phyloP scores from a whole-genome alignment of 2,888 invertebrate species.

The Microdon myrmicae region DNA sequence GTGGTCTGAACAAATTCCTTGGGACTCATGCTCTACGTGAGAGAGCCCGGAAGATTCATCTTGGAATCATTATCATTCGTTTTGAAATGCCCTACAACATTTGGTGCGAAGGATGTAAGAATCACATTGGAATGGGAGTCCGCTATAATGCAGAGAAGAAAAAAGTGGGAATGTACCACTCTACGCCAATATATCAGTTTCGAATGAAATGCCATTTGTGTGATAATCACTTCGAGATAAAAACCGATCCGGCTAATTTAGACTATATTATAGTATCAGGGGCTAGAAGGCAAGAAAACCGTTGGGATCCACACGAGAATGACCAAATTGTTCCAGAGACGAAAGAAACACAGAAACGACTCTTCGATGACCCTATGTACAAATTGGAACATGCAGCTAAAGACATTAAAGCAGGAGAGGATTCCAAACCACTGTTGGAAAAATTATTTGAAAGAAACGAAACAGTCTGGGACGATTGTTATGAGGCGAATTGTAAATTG shows the following conservation, averaged over 20 bases:
- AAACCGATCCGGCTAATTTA: constrained; percentile 97
- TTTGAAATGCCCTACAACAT: constrained; percentile 99
- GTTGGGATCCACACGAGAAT: constrained; percentile 98
- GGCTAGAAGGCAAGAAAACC: constrained; percentile 94
- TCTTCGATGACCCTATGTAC: constrained; percentile 98
- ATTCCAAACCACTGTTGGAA: constrained; percentile 78
- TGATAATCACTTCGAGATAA: constrained; percentile 96
- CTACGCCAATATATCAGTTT: constrained; percentile 97
- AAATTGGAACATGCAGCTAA: constrained; percentile 91
- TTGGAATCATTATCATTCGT: constrained; percentile 83
- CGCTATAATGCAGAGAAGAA: constrained; percentile 95
- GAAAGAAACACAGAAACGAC: constrained; percentile 85
- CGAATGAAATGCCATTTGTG: constrained; percentile 98
- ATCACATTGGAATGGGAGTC: constrained; percentile 99
- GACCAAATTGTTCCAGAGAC: constrained; percentile 93
- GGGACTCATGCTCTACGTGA: constrained; percentile 96
- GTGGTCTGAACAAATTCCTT: constrained; percentile 93
- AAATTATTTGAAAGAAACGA: constrained; percentile 82
- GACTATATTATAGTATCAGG: constrained; percentile 97
- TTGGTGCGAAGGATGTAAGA: constrained; percentile 98
- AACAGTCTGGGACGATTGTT: constrained; percentile 90
- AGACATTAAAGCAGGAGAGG: constrained; percentile 78
- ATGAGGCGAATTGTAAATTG: constrained; percentile 86
- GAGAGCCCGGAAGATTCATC: constrained; percentile 91
- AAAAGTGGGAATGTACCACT: constrained; percentile 97